Evolutionary conservation across 2,888 invertebrate genomes (phyloP).

Genomic region (Ophion ellenae): DNA sequence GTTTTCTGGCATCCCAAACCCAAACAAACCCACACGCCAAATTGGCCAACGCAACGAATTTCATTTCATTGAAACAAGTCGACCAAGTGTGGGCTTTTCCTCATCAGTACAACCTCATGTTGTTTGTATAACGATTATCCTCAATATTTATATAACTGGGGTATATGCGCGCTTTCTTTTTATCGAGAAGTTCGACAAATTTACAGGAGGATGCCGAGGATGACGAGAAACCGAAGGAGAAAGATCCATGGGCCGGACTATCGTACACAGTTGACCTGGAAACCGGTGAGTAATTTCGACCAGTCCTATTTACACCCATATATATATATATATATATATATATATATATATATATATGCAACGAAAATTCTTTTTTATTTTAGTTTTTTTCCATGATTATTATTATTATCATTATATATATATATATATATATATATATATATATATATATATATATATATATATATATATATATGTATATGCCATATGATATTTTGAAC

Average conservation of each 20-base stretch:
- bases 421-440: neutral
- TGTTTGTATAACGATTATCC: too few relatives aligned
- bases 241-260: slow-evolving; percentile 92
- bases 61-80: neutral
- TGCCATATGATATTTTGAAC: neutral
- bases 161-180: neutral
- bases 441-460: neutral
- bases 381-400: too few relatives aligned
- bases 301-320: neutral
- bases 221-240: slow-evolving; percentile 81
- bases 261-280: slow-evolving; percentile 94
- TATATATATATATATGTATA: neutral
- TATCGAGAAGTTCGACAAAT: slow-evolving; percentile 54
- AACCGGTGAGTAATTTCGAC: slow-evolving; percentile 88
- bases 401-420: too few relatives aligned
- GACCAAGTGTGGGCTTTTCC: neutral
- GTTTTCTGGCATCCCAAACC: too few relatives aligned
- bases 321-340: neutral
- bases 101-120: too few relatives aligned
- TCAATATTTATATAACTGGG: too few relatives aligned
- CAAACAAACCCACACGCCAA: neutral
- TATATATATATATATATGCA: neutral
- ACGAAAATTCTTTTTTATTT: too few relatives aligned
- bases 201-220: slow-evolving; percentile 77
- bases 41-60: neutral